phyloP scores from a whole-genome alignment of 2,888 invertebrate genomes.

The Spicauda simplicius region DNA sequence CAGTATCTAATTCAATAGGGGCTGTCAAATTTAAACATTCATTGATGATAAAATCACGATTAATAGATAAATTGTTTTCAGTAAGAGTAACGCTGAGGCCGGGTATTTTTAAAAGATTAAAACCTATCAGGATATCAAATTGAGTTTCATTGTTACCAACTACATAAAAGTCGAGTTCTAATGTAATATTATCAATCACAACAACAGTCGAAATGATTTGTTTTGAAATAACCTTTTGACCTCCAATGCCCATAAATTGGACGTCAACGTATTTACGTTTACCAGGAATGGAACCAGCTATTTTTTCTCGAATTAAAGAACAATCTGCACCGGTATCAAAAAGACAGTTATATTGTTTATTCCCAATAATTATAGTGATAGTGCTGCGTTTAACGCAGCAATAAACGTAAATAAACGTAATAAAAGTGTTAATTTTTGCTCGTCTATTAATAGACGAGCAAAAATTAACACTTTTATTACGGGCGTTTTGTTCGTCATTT shows the following conservation, averaged over 20 bases:
- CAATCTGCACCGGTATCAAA: slow-evolving; percentile 12
- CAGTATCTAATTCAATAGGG: neutral
- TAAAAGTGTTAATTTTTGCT: no score
- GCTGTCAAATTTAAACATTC: neutral
- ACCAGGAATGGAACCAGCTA: neutral
- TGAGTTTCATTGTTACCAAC: neutral
- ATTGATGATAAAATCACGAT: slow-evolving; percentile 1
- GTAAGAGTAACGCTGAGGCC: neutral
- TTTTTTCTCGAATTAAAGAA: neutral
- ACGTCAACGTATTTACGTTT: neutral
- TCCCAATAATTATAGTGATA: neutral
- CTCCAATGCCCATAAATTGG: slow-evolving; percentile 1
- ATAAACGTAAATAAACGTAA: no score
- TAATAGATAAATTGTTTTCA: neutral
- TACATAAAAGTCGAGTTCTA: slow-evolving; percentile 13
- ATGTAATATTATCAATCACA: neutral
- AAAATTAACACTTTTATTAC: slow-evolving; percentile 1
- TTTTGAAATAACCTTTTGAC: neutral
- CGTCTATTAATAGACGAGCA: neutral
- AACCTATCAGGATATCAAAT: slow-evolving; percentile 13
- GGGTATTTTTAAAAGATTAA: slow-evolving; percentile 1
- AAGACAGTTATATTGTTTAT: neutral
- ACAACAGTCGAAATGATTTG: neutral
- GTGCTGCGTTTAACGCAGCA: no score
- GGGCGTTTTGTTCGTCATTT: neutral